phyloP scores from a whole-genome alignment of 23 tunicate genomes.

The Botrylloides violaceus region DNA sequence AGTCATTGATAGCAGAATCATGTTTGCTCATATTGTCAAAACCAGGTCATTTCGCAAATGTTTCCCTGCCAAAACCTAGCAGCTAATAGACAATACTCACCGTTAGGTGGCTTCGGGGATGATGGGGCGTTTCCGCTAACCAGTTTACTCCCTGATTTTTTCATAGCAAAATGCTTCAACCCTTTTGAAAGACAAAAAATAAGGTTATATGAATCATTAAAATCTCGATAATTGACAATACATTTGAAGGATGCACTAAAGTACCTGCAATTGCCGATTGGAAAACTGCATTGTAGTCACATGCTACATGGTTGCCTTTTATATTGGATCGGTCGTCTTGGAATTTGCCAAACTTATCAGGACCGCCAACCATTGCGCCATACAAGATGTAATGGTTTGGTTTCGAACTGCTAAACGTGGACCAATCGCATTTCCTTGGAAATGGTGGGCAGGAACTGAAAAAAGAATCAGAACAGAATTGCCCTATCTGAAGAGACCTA shows the following conservation, averaged over 20 bases:
- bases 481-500: too few relatives aligned
- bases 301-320: constrained; percentile 26
- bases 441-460: constrained; percentile 24
- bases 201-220: too few relatives aligned
- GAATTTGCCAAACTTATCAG: constrained; percentile 22
- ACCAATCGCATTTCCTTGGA: constrained; percentile 23
- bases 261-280: constrained; percentile 36
- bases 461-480: too few relatives aligned
- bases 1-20: too few relatives aligned
- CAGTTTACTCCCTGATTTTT: neutral
- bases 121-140: neutral
- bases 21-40: too few relatives aligned
- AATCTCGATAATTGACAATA: too few relatives aligned
- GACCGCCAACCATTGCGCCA: constrained; percentile 44
- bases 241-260: too few relatives aligned
- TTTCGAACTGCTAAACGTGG: neutral
- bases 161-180: constrained; percentile 16
- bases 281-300: constrained; percentile 34
- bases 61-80: too few relatives aligned
- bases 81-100: neutral
- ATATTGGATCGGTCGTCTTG: constrained; percentile 23
- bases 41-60: too few relatives aligned
- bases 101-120: neutral
- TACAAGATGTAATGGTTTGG: constrained; percentile 37
- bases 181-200: neutral